These are phyloP conservation scores for Carettochelys insculpta DNA, from an alignment of 2,113 vertebrate genomes.

Conservation along the genomic window DNA sequence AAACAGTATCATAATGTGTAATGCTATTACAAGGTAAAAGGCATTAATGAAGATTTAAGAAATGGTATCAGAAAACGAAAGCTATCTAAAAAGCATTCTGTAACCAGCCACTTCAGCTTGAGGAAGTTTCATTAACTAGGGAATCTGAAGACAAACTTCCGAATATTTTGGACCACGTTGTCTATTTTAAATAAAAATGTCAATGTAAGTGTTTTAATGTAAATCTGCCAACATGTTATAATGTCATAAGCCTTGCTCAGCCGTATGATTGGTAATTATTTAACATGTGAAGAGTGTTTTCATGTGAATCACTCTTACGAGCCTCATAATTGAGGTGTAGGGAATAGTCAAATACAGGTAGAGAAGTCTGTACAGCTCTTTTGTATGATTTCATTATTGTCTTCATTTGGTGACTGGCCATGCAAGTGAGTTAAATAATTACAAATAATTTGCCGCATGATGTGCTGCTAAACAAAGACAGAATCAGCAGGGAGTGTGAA, in stretches of 20 bases:
- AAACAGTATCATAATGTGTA: not conserved
- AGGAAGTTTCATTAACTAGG: not conserved
- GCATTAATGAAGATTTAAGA: not conserved
- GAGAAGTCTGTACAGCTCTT: not conserved
- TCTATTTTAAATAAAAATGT: constrained; percentile 11
- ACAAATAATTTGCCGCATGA: not conserved
- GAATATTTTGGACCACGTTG: not conserved
- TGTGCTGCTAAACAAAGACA: not conserved
- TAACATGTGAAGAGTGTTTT: not conserved
- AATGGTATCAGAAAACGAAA: not conserved
- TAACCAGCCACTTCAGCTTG: not conserved
- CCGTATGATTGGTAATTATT: not conserved
- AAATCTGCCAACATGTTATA: not conserved
- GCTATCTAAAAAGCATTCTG: not conserved
- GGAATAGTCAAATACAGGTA: not conserved
- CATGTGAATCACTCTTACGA: not conserved
- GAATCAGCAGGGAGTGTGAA: not conserved
- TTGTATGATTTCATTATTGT: not conserved
- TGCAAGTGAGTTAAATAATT: not conserved
- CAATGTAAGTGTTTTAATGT: not conserved
- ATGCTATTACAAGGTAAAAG: not conserved
- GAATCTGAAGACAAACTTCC: not conserved
- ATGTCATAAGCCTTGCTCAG: not conserved
- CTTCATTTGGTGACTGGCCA: not conserved
- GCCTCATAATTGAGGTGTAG: not conserved